Conservation (phyloP, 2,797 vertebrate species). For the Amphiprion clarkii region DNA sequence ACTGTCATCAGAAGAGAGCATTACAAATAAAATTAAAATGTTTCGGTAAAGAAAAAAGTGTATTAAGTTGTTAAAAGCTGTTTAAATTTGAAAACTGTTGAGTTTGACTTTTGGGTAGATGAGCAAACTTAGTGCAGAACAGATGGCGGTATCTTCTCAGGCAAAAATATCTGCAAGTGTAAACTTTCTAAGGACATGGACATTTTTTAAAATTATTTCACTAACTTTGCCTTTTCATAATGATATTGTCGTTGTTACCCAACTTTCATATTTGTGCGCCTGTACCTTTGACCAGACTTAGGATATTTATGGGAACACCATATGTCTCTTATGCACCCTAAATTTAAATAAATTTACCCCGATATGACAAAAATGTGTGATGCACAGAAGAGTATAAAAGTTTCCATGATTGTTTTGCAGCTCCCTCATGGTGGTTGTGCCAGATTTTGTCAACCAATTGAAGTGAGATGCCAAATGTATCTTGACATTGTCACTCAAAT, state of each 20-base stretch:
- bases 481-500: conserved; percentile 19
- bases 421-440: neutral
- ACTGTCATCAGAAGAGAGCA: neutral
- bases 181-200: too few species aligned
- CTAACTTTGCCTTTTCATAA: too few species aligned
- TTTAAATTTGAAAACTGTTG: neutral
- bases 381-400: neutral
- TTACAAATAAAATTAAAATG: too few species aligned
- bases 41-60: too few species aligned
- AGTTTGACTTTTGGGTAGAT: neutral
- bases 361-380: neutral
- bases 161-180: too few species aligned
- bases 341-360: conserved; percentile 3
- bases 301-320: too few species aligned
- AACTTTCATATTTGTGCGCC: too few species aligned
- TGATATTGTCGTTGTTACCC: too few species aligned
- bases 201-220: too few species aligned
- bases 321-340: neutral
- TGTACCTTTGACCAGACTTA: too few species aligned
- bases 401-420: conserved; percentile 4
- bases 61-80: too few species aligned
- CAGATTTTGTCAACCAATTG: neutral
- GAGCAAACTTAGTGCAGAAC: neutral
- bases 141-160: neutral
- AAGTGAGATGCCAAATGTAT: neutral